Percentiles rank a stretch among this genome's conserved stretches.
Evolutionary conservation across 2,797 vertebrate genomes (phyloP).

Genomic region (Potorous gilbertii): DNA sequence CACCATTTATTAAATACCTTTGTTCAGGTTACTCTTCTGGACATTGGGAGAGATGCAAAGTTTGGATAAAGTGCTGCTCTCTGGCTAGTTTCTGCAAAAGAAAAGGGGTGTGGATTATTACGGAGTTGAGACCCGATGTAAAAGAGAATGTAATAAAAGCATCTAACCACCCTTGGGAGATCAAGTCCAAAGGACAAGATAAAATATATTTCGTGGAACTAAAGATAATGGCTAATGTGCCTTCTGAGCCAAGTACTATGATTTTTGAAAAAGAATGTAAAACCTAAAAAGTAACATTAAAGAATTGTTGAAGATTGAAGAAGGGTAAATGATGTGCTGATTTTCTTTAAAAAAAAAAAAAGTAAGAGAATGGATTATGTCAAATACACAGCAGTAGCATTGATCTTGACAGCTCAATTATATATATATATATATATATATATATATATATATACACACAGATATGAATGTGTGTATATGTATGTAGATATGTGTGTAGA

Average conservation of each 20-base stretch:
- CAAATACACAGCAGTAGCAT: background rate
- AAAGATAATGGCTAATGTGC: background rate
- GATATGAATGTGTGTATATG: too few species aligned
- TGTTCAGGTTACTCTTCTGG: background rate
- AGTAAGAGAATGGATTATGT: background rate
- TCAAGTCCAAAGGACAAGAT: background rate
- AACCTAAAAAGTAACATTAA: background rate
- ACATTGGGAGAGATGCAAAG: background rate
- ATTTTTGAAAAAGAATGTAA: background rate
- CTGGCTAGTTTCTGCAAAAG: background rate
- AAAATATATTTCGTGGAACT: background rate
- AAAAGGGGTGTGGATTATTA: background rate
- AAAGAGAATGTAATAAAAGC: background rate
- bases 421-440: too few species aligned
- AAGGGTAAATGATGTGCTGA: background rate
- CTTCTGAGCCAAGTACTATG: background rate
- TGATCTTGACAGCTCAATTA: background rate
- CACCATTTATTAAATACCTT: background rate
- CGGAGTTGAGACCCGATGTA: background rate
- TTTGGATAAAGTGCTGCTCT: background rate
- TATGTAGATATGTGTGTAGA: too few species aligned
- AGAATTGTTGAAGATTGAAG: too few species aligned
- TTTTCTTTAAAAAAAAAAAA: background rate
- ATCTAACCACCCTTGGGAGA: background rate
- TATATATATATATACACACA: too few species aligned